A percentile compares a stretch with the other conserved stretches of the same genome.
Conservation (phyloP, 2,113 vertebrate species). For the Hystrix cristata region DNA sequence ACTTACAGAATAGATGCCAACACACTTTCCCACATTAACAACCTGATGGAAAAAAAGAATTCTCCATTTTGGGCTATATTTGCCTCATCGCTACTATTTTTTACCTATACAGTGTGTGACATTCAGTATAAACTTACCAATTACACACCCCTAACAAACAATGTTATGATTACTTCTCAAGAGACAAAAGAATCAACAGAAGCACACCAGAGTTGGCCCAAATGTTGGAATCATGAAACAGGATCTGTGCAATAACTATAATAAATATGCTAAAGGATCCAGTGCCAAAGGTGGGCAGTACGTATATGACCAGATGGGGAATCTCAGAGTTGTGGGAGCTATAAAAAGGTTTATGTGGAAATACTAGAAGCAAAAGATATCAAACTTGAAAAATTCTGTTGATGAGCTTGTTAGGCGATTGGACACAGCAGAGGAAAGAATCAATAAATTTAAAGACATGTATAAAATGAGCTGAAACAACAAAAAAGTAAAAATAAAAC, state of each 20-base stretch:
- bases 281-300: neutral
- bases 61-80: neutral
- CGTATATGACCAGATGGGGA: neutral
- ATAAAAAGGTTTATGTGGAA: neutral
- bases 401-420: neutral
- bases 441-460: neutral
- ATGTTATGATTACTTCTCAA: neutral
- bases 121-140: neutral
- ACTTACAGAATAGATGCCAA: neutral
- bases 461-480: neutral
- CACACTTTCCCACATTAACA: neutral
- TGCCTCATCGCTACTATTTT: neutral
- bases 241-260: neutral
- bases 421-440: neutral
- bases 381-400: neutral
- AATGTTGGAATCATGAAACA: neutral
- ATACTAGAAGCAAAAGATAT: slow-evolving; percentile 28
- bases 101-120: neutral
- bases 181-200: slow-evolving; percentile 29
- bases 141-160: neutral
- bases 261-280: neutral
- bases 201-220: neutral
- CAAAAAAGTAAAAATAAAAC: neutral
- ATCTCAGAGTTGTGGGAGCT: neutral
- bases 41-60: neutral